Evolutionary conservation across 2,797 vertebrate genomes (phyloP).

Genomic region (Ctenopoma multispine): DNA sequence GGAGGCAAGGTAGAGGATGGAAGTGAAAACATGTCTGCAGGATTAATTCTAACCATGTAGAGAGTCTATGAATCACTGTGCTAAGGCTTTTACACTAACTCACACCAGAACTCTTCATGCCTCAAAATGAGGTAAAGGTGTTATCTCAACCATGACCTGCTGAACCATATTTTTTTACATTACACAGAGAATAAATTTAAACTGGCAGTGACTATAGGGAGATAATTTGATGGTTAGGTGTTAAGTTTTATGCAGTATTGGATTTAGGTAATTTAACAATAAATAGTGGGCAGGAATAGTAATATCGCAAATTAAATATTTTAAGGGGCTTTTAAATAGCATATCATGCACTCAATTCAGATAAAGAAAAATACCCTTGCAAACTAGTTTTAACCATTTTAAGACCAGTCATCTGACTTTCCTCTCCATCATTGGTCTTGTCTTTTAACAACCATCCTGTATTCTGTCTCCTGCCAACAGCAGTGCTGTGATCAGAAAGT

Average conservation of each 20-base stretch:
- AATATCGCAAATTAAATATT: not conserved
- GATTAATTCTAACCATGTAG: slow-evolving; percentile 31
- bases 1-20: slow-evolving; percentile 18
- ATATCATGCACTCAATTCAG: not conserved
- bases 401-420: no score
- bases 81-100: slow-evolving; percentile 3
- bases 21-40: slow-evolving; percentile 20
- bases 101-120: slow-evolving; percentile 12
- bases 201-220: slow-evolving; percentile 4
- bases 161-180: slow-evolving; percentile 22
- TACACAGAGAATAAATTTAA: slow-evolving; percentile 18
- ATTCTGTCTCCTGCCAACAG: no score
- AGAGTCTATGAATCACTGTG: slow-evolving; percentile 5
- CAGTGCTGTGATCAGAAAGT: no score
- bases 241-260: not conserved
- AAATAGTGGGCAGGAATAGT: not conserved
- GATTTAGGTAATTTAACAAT: not conserved
- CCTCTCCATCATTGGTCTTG: no score
- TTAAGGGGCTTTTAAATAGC: not conserved
- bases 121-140: slow-evolving; percentile 14
- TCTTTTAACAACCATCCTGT: no score
- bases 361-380: not conserved
- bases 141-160: slow-evolving; percentile 17
- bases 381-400: no score
- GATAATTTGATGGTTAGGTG: no score